Evolutionary conservation across 2,797 vertebrate genomes (phyloP).

Genomic region (Avahi laniger): DNA sequence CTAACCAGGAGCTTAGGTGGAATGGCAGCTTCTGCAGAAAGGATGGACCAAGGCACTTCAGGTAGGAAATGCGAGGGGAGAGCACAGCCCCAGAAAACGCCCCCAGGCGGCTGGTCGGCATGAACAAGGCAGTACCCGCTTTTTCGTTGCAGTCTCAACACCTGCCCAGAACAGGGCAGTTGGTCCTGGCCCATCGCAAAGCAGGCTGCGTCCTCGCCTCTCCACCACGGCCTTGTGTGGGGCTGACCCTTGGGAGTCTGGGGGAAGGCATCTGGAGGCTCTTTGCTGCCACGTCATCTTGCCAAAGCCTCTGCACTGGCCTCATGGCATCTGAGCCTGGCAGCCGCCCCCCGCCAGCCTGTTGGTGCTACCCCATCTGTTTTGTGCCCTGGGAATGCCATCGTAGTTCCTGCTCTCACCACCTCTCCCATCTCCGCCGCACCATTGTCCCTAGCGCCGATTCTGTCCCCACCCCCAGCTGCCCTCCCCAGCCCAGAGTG

Average conservation of each 20-base stretch:
- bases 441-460: neutral
- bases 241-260: too few species aligned
- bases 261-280: neutral
- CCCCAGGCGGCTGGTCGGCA: neutral
- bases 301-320: neutral
- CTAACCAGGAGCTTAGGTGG: neutral
- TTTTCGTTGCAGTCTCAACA: neutral
- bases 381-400: neutral
- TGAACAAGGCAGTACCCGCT: neutral
- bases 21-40: neutral
- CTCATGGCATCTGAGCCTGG: neutral
- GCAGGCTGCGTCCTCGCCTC: neutral
- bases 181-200: neutral
- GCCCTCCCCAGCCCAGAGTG: neutral
- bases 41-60: neutral
- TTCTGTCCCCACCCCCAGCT: neutral
- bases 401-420: neutral
- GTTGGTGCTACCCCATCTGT: neutral
- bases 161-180: neutral
- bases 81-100: neutral
- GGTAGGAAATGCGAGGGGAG: neutral
- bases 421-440: neutral
- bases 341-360: neutral
- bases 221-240: neutral
- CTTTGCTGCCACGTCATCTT: neutral